These are phyloP conservation scores for Drosophila anomalipes DNA, from an alignment of 2,888 invertebrate genomes.

Conservation along the genomic window DNA sequence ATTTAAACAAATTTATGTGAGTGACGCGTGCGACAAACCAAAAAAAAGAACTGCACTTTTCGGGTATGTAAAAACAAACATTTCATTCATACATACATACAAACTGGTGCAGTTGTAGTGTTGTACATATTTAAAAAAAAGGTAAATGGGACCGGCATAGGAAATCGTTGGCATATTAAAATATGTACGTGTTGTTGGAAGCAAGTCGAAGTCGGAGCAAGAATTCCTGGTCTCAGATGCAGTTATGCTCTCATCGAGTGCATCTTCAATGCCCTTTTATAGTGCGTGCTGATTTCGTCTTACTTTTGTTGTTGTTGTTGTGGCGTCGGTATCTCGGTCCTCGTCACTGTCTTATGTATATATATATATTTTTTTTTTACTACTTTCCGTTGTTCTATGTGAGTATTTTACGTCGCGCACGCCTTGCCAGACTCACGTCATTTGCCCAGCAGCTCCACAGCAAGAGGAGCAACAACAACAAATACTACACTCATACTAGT, in stretches of 20 bases:
- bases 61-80: conserved; percentile 46
- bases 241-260: conserved; percentile 54
- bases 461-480: conserved; percentile 40
- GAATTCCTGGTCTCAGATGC: conserved; percentile 35
- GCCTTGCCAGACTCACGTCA: conserved; percentile 71
- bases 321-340: conserved; percentile 51
- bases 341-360: conserved; percentile 48
- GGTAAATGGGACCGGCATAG: conserved; percentile 50
- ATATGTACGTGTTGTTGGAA: conserved; percentile 13
- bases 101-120: conserved; percentile 15
- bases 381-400: conserved; percentile 62
- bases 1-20: conserved; percentile 58
- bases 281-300: conserved; percentile 45
- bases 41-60: conserved; percentile 31
- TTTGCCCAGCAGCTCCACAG: conserved; percentile 51
- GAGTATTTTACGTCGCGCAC: conserved; percentile 60
- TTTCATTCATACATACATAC: conserved; percentile 9
- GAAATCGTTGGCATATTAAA: conserved; percentile 45
- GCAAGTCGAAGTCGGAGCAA: conserved; percentile 14
- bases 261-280: conserved; percentile 49
- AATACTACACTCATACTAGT: conserved; percentile 51
- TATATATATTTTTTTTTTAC: conserved; percentile 31
- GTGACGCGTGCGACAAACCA: conserved; percentile 41
- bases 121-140: conserved; percentile 4
- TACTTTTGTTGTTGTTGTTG: conserved; percentile 34